Evolutionary conservation across 2,888 invertebrate species (phyloP).

Genomic region (Carcina quercana): DNA sequence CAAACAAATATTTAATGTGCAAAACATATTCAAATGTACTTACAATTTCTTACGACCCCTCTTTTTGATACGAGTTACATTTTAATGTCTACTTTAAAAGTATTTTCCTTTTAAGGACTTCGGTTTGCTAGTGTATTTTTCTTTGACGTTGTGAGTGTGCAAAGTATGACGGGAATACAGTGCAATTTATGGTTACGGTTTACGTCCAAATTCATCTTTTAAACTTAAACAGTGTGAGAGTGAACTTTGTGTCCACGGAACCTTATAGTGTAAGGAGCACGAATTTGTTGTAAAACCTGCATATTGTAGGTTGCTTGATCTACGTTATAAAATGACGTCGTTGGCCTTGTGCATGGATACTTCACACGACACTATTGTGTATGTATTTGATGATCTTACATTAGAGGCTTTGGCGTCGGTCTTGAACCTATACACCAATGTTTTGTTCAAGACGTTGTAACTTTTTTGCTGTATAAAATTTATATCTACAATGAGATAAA

Average conservation of each 20-base stretch:
- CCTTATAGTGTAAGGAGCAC: slow-evolving; percentile 49
- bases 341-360: no score
- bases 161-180: slow-evolving; percentile 43
- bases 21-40: slow-evolving; percentile 29
- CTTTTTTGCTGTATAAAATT: no score
- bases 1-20: slow-evolving; percentile 41
- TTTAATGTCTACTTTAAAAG: slow-evolving; percentile 30
- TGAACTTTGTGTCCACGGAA: slow-evolving; percentile 50
- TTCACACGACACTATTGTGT: no score
- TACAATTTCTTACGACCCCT: slow-evolving; percentile 32
- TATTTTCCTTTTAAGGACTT: slow-evolving; percentile 53
- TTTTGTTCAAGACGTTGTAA: no score
- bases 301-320: slow-evolving; percentile 53
- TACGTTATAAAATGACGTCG: background rate
- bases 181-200: slow-evolving; percentile 40
- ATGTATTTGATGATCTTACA: no score
- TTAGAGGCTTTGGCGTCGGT: no score
- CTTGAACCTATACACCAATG: no score
- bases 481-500: no score
- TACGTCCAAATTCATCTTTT: slow-evolving; percentile 39
- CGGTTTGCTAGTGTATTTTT: slow-evolving; percentile 61
- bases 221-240: slow-evolving; percentile 42
- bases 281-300: slow-evolving; percentile 49
- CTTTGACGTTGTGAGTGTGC: slow-evolving; percentile 60
- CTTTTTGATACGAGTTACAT: slow-evolving; percentile 39